Conservation (phyloP, 30 jellyfish, hydroid and myxozoan species). For the Pelagia noctiluca region DNA sequence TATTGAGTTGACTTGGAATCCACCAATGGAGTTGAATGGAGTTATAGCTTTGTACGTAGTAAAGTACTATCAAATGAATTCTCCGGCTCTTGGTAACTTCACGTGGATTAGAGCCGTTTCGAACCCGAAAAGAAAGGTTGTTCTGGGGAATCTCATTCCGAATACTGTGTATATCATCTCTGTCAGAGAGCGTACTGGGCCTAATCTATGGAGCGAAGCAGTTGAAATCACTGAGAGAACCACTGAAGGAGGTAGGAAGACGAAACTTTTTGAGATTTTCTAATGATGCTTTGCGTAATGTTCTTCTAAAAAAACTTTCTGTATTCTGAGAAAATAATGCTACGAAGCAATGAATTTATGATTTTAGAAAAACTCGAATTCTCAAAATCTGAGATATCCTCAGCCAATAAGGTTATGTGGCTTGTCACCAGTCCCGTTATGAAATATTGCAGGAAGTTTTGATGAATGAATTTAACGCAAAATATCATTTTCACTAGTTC, state of each 20-base stretch:
- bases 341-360: too few relatives aligned
- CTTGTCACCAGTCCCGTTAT: too few relatives aligned
- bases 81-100: conserved; percentile 14
- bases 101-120: conserved; percentile 32
- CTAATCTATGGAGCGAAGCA: conserved; percentile 52
- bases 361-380: too few relatives aligned
- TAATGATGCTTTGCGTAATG: too few relatives aligned
- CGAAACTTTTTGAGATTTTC: neutral
- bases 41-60: conserved; percentile 56
- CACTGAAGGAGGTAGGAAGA: conserved; percentile 57
- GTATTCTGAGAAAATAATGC: too few relatives aligned
- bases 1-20: conserved; percentile 58
- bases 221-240: conserved; percentile 16
- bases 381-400: too few relatives aligned
- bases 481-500: too few relatives aligned
- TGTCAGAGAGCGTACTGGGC: conserved; percentile 63
- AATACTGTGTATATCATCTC: conserved; percentile 52
- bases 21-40: conserved; percentile 61
- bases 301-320: too few relatives aligned
- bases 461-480: too few relatives aligned
- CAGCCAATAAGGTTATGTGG: too few relatives aligned
- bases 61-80: conserved; percentile 24
- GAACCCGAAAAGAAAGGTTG: conserved; percentile 27
- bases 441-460: too few relatives aligned
- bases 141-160: conserved; percentile 15